Evolutionary conservation across 2,888 invertebrate species (phyloP), one percentile per base, ranked within the genome.

Genomic region (Drosophila ustulata): DNA sequence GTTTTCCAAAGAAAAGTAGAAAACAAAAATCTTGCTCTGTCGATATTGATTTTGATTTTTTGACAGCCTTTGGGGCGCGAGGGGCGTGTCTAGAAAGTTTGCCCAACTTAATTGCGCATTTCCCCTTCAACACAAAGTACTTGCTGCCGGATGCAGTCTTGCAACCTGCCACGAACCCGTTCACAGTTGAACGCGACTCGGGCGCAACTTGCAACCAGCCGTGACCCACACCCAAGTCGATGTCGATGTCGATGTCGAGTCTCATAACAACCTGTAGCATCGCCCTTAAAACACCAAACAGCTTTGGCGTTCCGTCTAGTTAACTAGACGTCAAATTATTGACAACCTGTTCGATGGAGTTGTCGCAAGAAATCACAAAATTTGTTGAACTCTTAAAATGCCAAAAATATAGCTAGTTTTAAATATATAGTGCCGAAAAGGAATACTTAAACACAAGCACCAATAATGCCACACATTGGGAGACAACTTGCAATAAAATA

Each of bases 151-250:
- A 34, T 13, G 18, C 39, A 39, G 26, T 7, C 26, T 11, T 52
- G 26, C 41, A 52, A 52, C 53, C 41, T 53, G 53, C 26, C 18
- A 43, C 9, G 13, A 9, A 18, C n/a, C 13, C 23, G 52, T 53
- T 63, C 52, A 49, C 53, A 45, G n/a, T 64, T 65, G 51, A 45
- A 39, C 39, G 47, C 49, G 23, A 23, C 18, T 26, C 39, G 28
- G 8, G 13, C 41, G 50, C 59, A 8, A 43, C 50, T 43, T 61
- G 30, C 49, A 66, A 43, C 56, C 43, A 45, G 41, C 43, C 66
- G 67, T 56, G 49, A 66, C 30, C 45, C 43, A 18, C 39, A 26
- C 39, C 52, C 52, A 37, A 18, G 18, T 18, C 18, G 18, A 18
- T 18, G 18, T 18, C 18, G 1, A 18, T 2, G 26, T 23, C 23